Percentiles rank a stretch among this genome's conserved stretches.
phyloP scores from a whole-genome alignment of 2,888 invertebrate genomes.

The Pyrocoelia pectoralis region DNA sequence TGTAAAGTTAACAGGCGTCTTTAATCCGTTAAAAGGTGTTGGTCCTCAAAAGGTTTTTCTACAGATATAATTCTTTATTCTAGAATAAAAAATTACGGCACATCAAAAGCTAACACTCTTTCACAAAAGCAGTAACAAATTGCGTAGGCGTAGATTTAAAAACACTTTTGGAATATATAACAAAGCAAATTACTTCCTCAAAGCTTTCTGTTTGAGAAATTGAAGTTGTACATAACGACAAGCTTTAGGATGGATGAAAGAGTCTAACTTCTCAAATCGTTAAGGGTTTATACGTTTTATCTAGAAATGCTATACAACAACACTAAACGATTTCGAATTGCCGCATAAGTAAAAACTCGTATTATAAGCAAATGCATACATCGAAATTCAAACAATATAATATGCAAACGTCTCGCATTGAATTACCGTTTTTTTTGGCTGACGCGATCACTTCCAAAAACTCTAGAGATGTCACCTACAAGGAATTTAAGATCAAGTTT shows the following conservation, averaged over 20 bases:
- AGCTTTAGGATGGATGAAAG: conserved; percentile 42
- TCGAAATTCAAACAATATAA: not conserved
- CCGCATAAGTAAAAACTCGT: conserved; percentile 13
- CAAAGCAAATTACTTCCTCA: conserved; percentile 50
- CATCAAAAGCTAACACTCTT: conserved; percentile 30
- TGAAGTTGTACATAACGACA: conserved; percentile 45
- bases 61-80: conserved; percentile 21
- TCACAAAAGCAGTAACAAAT: conserved; percentile 31
- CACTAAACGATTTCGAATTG: conserved; percentile 45
- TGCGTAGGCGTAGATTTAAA: conserved; percentile 47
- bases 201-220: conserved; percentile 40
- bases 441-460: conserved; percentile 25
- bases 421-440: not conserved
- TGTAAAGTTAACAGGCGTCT: too few species aligned
- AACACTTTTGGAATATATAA: conserved; percentile 48
- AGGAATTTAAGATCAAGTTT: conserved; percentile 39
- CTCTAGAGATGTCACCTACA: conserved; percentile 32
- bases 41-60: conserved; percentile 12
- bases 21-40: too few species aligned
- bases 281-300: conserved; percentile 35
- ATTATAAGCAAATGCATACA: not conserved
- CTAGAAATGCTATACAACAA: conserved; percentile 24
- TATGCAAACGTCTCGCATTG: not conserved
- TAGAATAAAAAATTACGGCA: conserved; percentile 28
- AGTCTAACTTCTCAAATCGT: conserved; percentile 37